phyloP scores from a whole-genome alignment of 2,888 invertebrate species.

The Thera obeliscata region DNA sequence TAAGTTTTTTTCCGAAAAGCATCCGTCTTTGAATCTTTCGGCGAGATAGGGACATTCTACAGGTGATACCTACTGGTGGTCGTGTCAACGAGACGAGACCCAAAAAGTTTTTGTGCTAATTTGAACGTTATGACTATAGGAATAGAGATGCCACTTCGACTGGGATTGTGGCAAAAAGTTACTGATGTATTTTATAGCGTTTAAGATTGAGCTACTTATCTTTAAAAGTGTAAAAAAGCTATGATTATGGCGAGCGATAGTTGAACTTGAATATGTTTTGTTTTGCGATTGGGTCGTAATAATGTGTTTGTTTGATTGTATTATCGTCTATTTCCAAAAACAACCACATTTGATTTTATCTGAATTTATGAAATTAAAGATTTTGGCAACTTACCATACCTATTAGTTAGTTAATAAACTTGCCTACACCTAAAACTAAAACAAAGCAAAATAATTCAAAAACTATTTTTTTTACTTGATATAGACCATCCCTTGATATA shows the following conservation, averaged over 20 bases:
- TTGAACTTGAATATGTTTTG: conserved; percentile 5
- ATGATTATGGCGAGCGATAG: conserved; percentile 40
- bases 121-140: conserved; percentile 45
- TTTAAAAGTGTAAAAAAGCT: conserved; percentile 47
- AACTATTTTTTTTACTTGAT: too few species aligned
- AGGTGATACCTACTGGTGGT: conserved; percentile 77
- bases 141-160: conserved; percentile 18
- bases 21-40: conserved; percentile 74
- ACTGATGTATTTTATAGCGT: conserved; percentile 52
- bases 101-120: conserved; percentile 40
- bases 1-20: conserved; percentile 58
- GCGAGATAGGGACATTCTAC: conserved; percentile 77
- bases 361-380: too few species aligned
- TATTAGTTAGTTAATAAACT: too few species aligned
- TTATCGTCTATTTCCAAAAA: too few species aligned
- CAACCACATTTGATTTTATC: too few species aligned
- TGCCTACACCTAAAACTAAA: too few species aligned
- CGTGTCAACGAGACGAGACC: conserved; percentile 60
- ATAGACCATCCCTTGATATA: too few species aligned
- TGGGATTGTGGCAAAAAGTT: conserved; percentile 49
- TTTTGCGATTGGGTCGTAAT: too few species aligned
- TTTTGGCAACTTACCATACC: too few species aligned
- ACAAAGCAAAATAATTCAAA: too few species aligned
- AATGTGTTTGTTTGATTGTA: too few species aligned
- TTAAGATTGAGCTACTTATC: conserved; percentile 48